Base-by-base conservation (phyloP, 2,113 vertebrate genomes). In the Dicentrarchus labrax region DNA sequence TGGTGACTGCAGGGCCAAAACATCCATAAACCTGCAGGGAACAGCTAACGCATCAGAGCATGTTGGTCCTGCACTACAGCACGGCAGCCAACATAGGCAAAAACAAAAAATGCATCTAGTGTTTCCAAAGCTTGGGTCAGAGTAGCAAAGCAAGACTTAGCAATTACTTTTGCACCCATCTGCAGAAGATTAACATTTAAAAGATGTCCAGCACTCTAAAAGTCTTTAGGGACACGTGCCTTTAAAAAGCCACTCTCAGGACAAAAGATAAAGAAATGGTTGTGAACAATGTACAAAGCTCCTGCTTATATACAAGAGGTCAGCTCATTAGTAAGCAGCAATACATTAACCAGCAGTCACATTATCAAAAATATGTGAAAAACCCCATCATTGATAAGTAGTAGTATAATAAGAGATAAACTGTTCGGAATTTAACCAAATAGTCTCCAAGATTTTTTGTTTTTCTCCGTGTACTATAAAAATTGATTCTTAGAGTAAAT, bases 21-120 rank as follows among this genome's bases (percentile, higher is more conserved):
- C 86, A 90, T 89, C 82, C 91, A 90, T 86, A 89, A 91, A 89
- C 83, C 89, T 87, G 78, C 87, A 88, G 87, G 83, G 76, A 86
- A 76, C 71, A 84, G 86, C 83, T 39, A 86, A 79, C 69, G 78
- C 84, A 86, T 90, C 73, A 60, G 62, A 77, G 77, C 89, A 80
- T 71, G 76, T 76, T 88, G 84, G 87, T 78, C 93, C 78, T 71
- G 70, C 71, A 68, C 86, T 72, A 82, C 67, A 77, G 57, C 79
- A 62, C 10, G 15, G 76, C 69, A 77, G 82, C 72, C 72, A 84
- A 77, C 78, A 76, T 47, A 57, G 76, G 70, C 59, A 72, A 82
- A 89, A 84, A 74, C 13, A 67, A 83, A 67, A 77, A 75, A 81
- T 78, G 72, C 60, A 62, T 66, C 22, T 67, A 75, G 45, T 47